Evolutionary conservation across 2,888 invertebrate genomes (phyloP), one percentile per base, ranked within the genome.

Genomic region (Mellilla xanthometata): DNA sequence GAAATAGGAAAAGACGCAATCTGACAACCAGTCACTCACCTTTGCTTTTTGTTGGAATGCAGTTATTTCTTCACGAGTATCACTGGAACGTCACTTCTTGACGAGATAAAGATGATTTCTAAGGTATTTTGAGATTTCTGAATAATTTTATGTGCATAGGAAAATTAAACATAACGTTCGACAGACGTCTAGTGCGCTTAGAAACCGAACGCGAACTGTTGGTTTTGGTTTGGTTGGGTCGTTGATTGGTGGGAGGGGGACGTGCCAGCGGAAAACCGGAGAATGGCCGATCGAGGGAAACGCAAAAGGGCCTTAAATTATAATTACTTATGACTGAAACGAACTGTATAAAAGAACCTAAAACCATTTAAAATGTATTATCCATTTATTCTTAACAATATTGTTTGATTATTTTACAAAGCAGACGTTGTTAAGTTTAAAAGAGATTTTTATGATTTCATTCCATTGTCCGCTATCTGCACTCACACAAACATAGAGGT

Each of bases 131-230:
- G 59, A 87, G 80, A 69, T 81, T 85, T 84, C 84, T 85, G 62
- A 79, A 85, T 65, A 80, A 79, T 84, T 83, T 88, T 59, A 86
- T 78, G 67, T 83, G 81, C 84, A 88, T 85, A 87, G 82, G 85
- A 86, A 85, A 88, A 80, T 74, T 79, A 81, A 74, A 81, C 89
- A 89, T 88, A 75, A 76, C 89, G 85, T 74, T 75, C 62, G 74
- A 68, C 76, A 74, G 65, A 85, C 89, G 90, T 90, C 89, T 78
- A 68, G 63, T 85, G 79, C 85, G 80, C 80, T 81, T 81, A 82
- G 76, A 87, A 81, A 88, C 85, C 86, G 85, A 90, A 91, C 89
- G 90, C 91, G 90, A 91, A 91, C 91, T 91, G 91, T 85, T 78
- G 76, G 76, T 79, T 77, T 82, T 81, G 73, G 73, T 72, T 79